phyloP scores from a whole-genome alignment of 2,113 vertebrate genomes.

The Daubentonia madagascariensis region DNA sequence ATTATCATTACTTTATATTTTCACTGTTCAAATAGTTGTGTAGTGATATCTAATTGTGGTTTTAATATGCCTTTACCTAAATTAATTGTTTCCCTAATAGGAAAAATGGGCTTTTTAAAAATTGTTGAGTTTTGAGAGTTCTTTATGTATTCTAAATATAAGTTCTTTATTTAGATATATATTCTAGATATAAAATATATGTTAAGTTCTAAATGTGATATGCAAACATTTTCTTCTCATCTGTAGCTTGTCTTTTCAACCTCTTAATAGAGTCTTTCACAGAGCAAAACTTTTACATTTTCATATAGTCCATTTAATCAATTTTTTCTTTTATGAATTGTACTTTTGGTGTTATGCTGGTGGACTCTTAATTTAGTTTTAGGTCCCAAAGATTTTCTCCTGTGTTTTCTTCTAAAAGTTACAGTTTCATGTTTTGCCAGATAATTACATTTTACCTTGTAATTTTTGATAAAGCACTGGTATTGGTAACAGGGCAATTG shows the following conservation, averaged over 20 bases:
- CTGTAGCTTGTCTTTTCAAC: not conserved
- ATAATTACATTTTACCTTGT: not conserved
- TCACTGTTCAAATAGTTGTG: not conserved
- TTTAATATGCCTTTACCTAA: conserved; percentile 3
- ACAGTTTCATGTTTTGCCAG: not conserved
- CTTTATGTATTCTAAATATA: not conserved
- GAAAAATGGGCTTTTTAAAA: not conserved
- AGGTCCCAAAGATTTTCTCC: not conserved
- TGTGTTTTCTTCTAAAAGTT: not conserved
- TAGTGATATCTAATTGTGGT: not conserved
- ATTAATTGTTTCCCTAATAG: not conserved
- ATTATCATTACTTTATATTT: not conserved
- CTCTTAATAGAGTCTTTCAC: not conserved
- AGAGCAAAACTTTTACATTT: not conserved
- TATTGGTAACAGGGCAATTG: not conserved
- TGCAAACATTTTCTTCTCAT: not conserved
- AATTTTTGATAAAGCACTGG: not conserved
- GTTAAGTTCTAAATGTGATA: not conserved
- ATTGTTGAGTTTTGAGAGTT: not conserved
- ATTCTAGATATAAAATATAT: not conserved
- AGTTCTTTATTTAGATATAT: not conserved
- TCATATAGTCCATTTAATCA: not conserved
- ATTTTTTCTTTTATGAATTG: not conserved
- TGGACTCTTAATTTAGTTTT: not conserved
- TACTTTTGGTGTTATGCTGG: not conserved